Evolutionary conservation across 1,140 invertebrate species (phyloP).

Genomic region (Nixonia krombeini): DNA sequence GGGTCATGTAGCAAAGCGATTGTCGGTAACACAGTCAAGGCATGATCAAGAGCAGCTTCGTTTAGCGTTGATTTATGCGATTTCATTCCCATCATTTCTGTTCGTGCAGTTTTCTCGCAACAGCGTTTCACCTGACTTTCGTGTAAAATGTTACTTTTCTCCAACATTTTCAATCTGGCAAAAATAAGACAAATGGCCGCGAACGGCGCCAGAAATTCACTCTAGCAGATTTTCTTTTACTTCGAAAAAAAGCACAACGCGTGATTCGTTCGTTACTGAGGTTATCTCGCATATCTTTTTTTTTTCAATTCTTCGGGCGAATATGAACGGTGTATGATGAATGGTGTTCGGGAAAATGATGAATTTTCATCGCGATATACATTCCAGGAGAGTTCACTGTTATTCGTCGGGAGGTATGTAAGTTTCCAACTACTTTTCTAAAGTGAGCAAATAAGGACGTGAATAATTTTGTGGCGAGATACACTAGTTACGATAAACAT

Average conservation of each 20-base stretch:
- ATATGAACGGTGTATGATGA: slow-evolving; percentile 16
- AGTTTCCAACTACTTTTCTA: slow-evolving; percentile 1
- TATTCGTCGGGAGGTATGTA: slow-evolving; percentile 13
- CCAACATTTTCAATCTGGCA: slow-evolving; percentile 18
- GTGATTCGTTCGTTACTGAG: background rate
- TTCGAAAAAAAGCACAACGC: background rate
- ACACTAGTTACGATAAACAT: too few relatives aligned
- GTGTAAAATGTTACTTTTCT: background rate
- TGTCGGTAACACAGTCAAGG: slow-evolving; percentile 53
- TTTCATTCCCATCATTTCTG: slow-evolving; percentile 13
- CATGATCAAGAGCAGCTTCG: slow-evolving; percentile 48
- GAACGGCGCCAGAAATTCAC: background rate
- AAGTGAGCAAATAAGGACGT: too few relatives aligned
- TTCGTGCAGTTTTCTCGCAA: background rate
- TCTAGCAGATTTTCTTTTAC: background rate
- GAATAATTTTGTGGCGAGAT: too few relatives aligned
- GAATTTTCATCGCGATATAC: background rate
- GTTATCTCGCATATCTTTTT: background rate
- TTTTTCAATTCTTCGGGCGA: background rate
- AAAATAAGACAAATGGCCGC: background rate
- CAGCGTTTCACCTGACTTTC: background rate
- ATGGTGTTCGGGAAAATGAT: slow-evolving; percentile 15
- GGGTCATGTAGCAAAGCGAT: slow-evolving; percentile 54
- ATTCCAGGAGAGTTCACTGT: background rate
- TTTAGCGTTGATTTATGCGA: slow-evolving; percentile 36